Evolutionary conservation across 2,797 vertebrate species (phyloP).

Genomic region (Naso thynnoides): DNA sequence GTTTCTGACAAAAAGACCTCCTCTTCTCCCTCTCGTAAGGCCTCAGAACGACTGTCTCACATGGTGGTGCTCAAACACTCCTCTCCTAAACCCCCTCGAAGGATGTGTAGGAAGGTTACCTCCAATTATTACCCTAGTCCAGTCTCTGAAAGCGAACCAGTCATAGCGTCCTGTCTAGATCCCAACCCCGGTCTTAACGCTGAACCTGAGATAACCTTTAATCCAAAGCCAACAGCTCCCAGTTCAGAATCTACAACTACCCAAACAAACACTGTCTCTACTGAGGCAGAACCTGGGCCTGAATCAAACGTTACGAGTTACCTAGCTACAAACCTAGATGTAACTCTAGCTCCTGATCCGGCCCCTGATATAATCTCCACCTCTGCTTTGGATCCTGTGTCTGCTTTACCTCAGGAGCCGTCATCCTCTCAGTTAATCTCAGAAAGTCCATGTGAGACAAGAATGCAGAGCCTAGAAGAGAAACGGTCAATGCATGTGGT

Average conservation of each 20-base stretch:
- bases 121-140: conserved; percentile 45
- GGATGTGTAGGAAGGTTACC: conserved; percentile 84
- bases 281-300: conserved; percentile 16
- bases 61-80: conserved; percentile 88
- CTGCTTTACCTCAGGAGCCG: conserved; percentile 60
- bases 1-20: conserved; percentile 81
- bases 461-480: conserved; percentile 37
- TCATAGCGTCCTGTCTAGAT: conserved; percentile 31
- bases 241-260: conserved; percentile 44
- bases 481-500: conserved; percentile 2
- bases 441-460: conserved; percentile 41
- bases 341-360: conserved; percentile 46
- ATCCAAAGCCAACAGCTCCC: conserved; percentile 47
- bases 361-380: conserved; percentile 36
- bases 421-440: conserved; percentile 35
- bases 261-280: neutral
- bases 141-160: conserved; percentile 61
- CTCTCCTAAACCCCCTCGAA: conserved; percentile 86
- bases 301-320: conserved; percentile 40
- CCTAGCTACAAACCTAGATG: conserved; percentile 38
- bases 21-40: conserved; percentile 74
- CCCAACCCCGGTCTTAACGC: conserved; percentile 38
- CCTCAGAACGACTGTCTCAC: conserved; percentile 82
- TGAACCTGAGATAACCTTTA: conserved; percentile 57
- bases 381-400: conserved; percentile 26